Conservation (phyloP, 2,113 vertebrate genomes). For the Lagopus muta region DNA sequence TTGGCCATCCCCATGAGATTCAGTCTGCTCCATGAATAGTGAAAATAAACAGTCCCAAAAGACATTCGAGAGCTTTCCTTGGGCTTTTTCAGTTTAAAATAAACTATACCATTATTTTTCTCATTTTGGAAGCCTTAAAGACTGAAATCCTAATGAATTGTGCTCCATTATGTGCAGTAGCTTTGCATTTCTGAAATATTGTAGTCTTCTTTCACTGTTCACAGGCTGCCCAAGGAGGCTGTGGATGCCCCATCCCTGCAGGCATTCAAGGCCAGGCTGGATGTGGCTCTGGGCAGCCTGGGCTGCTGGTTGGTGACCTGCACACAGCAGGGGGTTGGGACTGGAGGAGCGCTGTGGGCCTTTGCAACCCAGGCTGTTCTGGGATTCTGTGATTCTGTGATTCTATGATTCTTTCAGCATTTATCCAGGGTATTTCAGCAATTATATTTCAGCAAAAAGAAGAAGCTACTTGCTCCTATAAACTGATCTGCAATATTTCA, state of each 20-base stretch:
- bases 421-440: neutral
- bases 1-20: neutral
- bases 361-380: no score
- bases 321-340: no score
- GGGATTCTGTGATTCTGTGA: no score
- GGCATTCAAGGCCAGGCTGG: no score
- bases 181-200: conserved; percentile 43
- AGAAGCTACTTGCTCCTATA: neutral
- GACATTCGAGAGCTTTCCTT: neutral
- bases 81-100: neutral
- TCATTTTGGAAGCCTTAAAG: neutral
- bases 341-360: no score
- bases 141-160: conserved; percentile 35
- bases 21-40: fast-evolving
- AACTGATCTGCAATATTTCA: conserved; percentile 33
- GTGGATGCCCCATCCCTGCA: no score
- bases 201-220: conserved; percentile 28
- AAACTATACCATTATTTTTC: neutral
- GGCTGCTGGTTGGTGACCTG: no score
- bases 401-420: neutral
- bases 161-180: conserved; percentile 40
- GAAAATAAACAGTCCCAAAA: no score
- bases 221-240: neutral
- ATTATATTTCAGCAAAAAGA: neutral
- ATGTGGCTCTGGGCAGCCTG: no score